Base-by-base conservation (phyloP, 2,797 vertebrate genomes). In the Spondyliosoma cantharus region DNA sequence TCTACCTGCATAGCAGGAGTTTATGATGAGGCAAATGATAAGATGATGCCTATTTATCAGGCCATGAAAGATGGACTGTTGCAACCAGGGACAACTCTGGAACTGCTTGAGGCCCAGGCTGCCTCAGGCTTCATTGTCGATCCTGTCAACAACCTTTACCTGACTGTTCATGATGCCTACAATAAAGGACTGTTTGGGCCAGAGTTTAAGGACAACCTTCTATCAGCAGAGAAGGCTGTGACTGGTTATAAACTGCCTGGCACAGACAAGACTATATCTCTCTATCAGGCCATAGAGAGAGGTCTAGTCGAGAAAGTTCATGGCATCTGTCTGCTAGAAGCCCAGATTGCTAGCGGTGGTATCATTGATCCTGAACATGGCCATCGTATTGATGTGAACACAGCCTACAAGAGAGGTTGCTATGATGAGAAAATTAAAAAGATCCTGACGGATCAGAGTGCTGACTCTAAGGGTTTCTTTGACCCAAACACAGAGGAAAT, bases 401-500 rank as follows among this genome's bases (percentile, higher is more conserved):
- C 95, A 0, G 98, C 98, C 0, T 98, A 97, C 89, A 95, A 96
- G 78, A 96, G 94, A 79, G 97, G 97, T 22, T 98, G 96, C 88
- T 97, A 99, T 82, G 96, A 96, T 53, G 91, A 98, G 74, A 94
- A 97, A 88, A 95, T 98, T 92, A 98, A 96, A 89, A 95, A 94
- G 88, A 97, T 97, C 74, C 92, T 99, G 12, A 95, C 93, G 14
- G 94, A 96, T 83, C 95, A 96, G 8, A 95, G 92, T 52, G 96
- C 94, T 73, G 96, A 97, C 37, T 96, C 96, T 5, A 98, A 97
- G 90, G 96, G 96, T 8, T 99, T 98, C 92, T 97, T 97, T 84
- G 97, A 99, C 85, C 98, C 98, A 3, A 99, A 99, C 90, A 98
- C 97, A 37, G 94, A 98, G 84, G 97, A 98, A 87, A 98, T 98